Evolutionary conservation across 2,797 vertebrate species (phyloP).

Genomic region (Sternotherus odoratus): DNA sequence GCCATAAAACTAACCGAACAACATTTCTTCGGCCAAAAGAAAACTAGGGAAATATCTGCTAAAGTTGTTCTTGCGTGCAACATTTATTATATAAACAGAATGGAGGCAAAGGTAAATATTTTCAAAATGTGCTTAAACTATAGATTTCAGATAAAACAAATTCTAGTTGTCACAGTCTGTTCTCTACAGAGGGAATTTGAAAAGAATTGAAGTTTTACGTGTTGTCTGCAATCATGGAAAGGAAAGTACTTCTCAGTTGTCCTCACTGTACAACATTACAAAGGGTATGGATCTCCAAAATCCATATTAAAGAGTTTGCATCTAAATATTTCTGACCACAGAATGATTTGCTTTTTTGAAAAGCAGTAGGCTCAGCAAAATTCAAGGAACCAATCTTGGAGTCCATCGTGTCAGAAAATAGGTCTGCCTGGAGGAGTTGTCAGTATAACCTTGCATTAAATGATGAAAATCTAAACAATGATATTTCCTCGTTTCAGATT

Average conservation of each 20-base stretch:
- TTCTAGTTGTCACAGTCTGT: background rate
- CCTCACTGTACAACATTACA: background rate
- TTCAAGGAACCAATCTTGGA: constrained; percentile 18
- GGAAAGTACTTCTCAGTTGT: background rate
- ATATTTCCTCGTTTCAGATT: background rate
- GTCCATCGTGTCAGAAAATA: constrained; percentile 38
- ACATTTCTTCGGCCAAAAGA: background rate
- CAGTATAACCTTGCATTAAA: background rate
- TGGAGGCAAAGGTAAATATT: background rate
- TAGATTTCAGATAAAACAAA: background rate
- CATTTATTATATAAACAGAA: background rate
- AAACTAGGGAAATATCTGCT: background rate
- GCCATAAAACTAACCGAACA: background rate
- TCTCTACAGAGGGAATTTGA: background rate
- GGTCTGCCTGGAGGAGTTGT: constrained; percentile 9
- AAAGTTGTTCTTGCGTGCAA: background rate
- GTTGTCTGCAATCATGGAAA: background rate
- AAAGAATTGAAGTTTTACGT: background rate
- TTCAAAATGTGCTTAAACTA: background rate
- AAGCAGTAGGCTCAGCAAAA: background rate
- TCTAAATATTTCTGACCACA: background rate
- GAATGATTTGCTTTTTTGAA: background rate
- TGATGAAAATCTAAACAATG: constrained; percentile 9
- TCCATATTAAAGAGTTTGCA: background rate
- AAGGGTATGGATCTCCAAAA: background rate